phyloP scores from a whole-genome alignment of 2,888 invertebrate species.

The Apodemia mormo region DNA sequence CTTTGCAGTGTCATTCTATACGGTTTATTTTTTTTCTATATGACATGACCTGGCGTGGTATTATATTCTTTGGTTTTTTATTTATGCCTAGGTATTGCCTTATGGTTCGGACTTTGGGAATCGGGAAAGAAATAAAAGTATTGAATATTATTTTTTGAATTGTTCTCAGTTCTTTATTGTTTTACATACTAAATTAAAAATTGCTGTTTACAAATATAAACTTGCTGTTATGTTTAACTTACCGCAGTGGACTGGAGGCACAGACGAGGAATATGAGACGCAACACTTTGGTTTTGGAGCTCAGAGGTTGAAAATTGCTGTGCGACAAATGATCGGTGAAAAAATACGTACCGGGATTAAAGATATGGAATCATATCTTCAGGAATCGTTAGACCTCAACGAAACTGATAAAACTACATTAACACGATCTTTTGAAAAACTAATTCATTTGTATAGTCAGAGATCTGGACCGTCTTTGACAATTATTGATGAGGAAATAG shows the following conservation, averaged over 20 bases:
- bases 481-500: conserved; percentile 65
- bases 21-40: no score
- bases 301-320: conserved; percentile 68
- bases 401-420: conserved; percentile 65
- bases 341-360: conserved; percentile 66
- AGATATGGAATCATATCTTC: conserved; percentile 65
- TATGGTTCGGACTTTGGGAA: no score
- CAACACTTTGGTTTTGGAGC: conserved; percentile 75
- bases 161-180: neutral
- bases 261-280: conserved; percentile 74
- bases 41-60: no score
- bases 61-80: no score
- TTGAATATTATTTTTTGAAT: no score
- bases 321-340: conserved; percentile 71
- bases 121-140: no score
- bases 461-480: conserved; percentile 61
- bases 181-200: neutral
- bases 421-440: conserved; percentile 62
- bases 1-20: no score
- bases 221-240: conserved; percentile 55
- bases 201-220: neutral
- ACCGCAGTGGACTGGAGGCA: conserved; percentile 64
- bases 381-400: conserved; percentile 60
- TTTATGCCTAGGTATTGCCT: no score
- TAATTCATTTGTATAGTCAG: conserved; percentile 63